Conservation (phyloP, 2,797 vertebrate genomes). For the Poeciliopsis presidionis region DNA sequence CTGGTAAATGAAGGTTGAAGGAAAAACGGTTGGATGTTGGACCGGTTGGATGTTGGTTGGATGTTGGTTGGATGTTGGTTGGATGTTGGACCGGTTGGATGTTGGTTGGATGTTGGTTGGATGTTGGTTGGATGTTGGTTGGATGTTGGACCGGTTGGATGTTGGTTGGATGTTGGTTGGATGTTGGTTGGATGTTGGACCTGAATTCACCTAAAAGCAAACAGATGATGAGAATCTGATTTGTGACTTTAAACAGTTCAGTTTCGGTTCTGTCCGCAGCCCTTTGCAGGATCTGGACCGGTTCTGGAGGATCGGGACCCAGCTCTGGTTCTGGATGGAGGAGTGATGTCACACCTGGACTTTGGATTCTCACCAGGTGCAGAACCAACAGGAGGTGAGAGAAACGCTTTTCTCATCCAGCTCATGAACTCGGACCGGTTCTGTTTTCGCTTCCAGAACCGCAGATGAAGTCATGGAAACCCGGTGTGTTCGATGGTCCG, state of each 20-base stretch:
- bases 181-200: no score
- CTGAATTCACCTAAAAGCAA: not conserved
- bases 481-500: not conserved
- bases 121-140: no score
- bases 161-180: no score
- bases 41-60: no score
- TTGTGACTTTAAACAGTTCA: not conserved
- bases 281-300: not conserved
- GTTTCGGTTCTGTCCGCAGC: not conserved
- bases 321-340: not conserved
- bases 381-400: not conserved
- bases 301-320: no score
- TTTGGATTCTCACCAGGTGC: not conserved
- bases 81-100: no score
- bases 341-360: not conserved
- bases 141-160: no score
- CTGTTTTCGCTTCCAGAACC: not conserved
- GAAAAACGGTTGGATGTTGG: no score
- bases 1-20: no score
- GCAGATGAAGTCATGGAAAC: not conserved
- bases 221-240: not conserved
- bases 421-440: not conserved
- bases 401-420: not conserved
- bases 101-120: no score
- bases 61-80: no score